Evolutionary conservation across 2,797 vertebrate species (phyloP).

Genomic region (Scolopax rusticola): DNA sequence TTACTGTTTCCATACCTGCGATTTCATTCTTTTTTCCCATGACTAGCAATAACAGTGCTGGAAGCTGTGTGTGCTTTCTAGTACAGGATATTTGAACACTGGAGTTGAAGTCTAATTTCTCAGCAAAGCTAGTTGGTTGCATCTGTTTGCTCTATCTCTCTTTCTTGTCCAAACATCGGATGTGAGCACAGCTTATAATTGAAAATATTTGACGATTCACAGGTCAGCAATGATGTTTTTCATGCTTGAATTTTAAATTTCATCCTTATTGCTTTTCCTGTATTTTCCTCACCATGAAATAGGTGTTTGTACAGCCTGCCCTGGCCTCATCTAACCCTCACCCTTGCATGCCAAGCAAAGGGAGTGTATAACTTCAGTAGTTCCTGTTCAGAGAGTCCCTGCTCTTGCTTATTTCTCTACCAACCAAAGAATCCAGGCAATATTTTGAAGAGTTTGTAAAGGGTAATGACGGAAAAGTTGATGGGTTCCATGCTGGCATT

Average conservation of each 20-base stretch:
- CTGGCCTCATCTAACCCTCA: not conserved
- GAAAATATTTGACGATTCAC: constrained; percentile 27
- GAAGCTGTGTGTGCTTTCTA: not conserved
- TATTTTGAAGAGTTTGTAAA: not conserved
- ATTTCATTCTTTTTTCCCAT: not conserved
- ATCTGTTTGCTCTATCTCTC: not conserved
- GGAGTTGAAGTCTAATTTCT: not conserved
- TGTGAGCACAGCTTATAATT: not conserved
- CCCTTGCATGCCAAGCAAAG: not conserved
- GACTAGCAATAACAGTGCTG: not conserved
- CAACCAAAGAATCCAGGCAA: not conserved
- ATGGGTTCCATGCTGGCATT: not conserved
- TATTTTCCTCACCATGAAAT: not conserved
- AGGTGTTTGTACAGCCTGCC: not conserved
- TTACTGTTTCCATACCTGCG: not conserved
- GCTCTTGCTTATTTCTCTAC: not conserved
- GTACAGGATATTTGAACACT: not conserved
- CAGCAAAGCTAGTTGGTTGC: not conserved
- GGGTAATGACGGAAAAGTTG: not conserved
- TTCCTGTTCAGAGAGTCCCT: not conserved
- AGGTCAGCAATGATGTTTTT: not conserved
- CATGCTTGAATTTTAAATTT: not conserved
- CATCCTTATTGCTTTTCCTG: not conserved
- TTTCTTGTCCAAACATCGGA: not conserved
- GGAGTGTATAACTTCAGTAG: not conserved